Conservation (phyloP, 2,797 vertebrate species). For the Falco rusticolus region DNA sequence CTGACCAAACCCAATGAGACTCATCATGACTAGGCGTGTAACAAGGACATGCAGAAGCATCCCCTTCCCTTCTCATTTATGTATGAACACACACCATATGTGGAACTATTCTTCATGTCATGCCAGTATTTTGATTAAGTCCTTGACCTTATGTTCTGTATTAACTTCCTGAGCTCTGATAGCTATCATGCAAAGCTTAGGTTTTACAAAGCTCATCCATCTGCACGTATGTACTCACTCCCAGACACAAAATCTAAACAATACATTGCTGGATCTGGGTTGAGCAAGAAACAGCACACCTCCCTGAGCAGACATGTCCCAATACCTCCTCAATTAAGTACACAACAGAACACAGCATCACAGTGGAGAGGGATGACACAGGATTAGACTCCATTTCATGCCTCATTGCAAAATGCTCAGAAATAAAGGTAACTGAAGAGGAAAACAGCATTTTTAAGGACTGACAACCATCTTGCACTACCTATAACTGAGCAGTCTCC, state of each 20-base stretch:
- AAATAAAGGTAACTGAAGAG: not conserved
- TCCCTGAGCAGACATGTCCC: not conserved
- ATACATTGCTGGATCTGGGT: not conserved
- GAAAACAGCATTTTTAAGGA: not conserved
- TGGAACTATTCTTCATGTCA: not conserved
- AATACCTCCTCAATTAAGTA: not conserved
- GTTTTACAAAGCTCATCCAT: not conserved
- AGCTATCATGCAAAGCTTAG: not conserved
- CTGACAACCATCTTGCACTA: not conserved
- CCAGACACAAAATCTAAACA: constrained; percentile 16
- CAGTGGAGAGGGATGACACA: not conserved
- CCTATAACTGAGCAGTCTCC: not conserved
- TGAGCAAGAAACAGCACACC: not conserved
- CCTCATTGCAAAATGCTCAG: not conserved
- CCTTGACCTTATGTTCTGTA: constrained; percentile 37
- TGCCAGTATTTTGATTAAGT: constrained; percentile 1
- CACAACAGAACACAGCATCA: not conserved
- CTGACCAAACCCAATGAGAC: not conserved
- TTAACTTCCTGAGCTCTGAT: constrained; percentile 39
- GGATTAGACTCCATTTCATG: not conserved
- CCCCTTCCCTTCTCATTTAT: not conserved
- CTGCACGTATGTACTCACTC: not conserved
- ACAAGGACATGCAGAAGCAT: not conserved
- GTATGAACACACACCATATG: not conserved
- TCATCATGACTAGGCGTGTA: not conserved